phyloP scores from a whole-genome alignment of 2,113 vertebrate genomes.

The Gopherus flavomarginatus region DNA sequence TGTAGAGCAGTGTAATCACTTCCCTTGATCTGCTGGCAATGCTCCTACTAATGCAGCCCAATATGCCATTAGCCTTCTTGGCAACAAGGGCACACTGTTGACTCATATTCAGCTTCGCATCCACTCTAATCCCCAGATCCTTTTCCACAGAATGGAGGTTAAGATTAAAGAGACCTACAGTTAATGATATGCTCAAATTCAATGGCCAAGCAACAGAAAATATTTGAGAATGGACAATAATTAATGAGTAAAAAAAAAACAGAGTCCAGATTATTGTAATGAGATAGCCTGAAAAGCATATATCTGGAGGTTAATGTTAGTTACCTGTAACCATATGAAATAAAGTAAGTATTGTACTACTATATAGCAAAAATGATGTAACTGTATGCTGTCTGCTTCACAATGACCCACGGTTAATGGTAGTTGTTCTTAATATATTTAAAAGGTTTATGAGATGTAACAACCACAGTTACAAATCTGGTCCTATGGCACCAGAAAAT shows the following conservation, averaged over 20 bases:
- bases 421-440: conserved; percentile 43
- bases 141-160: conserved; percentile 42
- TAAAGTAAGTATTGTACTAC: conserved; percentile 46
- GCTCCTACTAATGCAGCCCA: no score
- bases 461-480: conserved; percentile 26
- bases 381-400: conserved; percentile 36
- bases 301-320: conserved; percentile 30
- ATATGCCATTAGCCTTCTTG: no score
- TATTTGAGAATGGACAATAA: conserved; percentile 65
- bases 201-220: conserved; percentile 64
- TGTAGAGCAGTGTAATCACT: no score
- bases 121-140: no score
- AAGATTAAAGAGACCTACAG: conserved; percentile 68
- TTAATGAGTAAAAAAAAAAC: conserved; percentile 68
- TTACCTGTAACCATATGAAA: no score
- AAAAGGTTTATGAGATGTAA: conserved; percentile 59
- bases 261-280: conserved; percentile 66
- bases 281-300: conserved; percentile 26
- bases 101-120: no score
- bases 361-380: conserved; percentile 62
- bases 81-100: no score
- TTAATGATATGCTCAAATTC: conserved; percentile 71
- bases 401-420: conserved; percentile 34
- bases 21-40: no score
- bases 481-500: not conserved